phyloP scores from a whole-genome alignment of 2,888 invertebrate genomes.

The Sarcophaga rosellei region DNA sequence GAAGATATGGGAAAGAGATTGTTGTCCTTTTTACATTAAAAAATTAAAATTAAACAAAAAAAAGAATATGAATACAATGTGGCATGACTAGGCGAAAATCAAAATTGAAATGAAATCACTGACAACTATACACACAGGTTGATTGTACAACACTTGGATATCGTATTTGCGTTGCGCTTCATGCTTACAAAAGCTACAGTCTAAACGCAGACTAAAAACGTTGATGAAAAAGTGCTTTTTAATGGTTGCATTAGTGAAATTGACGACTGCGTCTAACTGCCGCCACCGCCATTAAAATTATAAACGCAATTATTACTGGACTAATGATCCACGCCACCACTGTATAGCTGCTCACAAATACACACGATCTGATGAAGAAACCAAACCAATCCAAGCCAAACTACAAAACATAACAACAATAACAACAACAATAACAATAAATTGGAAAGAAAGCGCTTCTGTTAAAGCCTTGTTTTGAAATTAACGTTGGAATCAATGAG shows the following conservation, averaged over 20 bases:
- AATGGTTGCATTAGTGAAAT: constrained; percentile 53
- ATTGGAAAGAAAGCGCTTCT: constrained; percentile 58
- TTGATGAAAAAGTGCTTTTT: constrained; percentile 39
- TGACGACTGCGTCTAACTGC: constrained; percentile 63
- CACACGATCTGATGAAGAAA: not conserved
- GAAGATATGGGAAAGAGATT: constrained; percentile 62
- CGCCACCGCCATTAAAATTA: constrained; percentile 67
- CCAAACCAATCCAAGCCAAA: constrained; percentile 24
- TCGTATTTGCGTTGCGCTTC: too few species aligned
- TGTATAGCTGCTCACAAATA: not conserved
- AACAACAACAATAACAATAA: constrained; percentile 2
- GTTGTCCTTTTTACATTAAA: constrained; percentile 50
- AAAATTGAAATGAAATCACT: constrained; percentile 36
- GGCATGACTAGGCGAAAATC: constrained; percentile 50
- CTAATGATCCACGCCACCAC: constrained; percentile 40
- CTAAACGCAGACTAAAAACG: not conserved
- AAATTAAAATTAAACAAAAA: constrained; percentile 11
- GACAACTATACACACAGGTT: constrained; percentile 20
- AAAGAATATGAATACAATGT: constrained; percentile 1
- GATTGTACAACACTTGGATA: not conserved
- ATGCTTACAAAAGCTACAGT: not conserved
- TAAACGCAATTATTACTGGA: constrained; percentile 65
- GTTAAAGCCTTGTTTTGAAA: constrained; percentile 45
- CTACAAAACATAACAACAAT: constrained; percentile 27
- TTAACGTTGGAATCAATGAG: constrained; percentile 45